Base-by-base conservation (phyloP, 2,113 vertebrate species). In the Vulpes vulpes region DNA sequence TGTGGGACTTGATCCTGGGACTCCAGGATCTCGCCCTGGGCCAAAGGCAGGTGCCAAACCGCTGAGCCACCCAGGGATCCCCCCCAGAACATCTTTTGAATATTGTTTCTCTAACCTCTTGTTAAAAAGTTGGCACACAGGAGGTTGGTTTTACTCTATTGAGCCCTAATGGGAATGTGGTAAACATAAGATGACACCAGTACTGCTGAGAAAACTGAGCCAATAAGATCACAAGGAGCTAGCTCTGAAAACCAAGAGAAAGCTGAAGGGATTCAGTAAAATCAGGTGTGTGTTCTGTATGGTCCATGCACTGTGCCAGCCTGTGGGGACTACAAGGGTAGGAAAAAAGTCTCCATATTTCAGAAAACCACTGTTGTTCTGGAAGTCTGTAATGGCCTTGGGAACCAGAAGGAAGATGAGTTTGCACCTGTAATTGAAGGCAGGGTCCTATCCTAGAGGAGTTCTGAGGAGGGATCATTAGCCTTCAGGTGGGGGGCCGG, bases 341-440 rank as follows among this genome's bases (percentile, higher is more conserved):
- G 35, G 76, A 43, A 16, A 55, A 62, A 35, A 64, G 30, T 30
- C 53, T 91, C 73, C 17, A 11, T 64, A 27, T 93, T 94, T 60
- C 51, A 76, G 85, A 93, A 94, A 84, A 64, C 51, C 30, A 62
- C n/a, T 65, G 43, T 88, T 15, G 78, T 87, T 95, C 53, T 88
- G 22, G 91, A 94, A 74, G 82, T 88, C 23, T 62, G 2, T 71
- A 62, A 43, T 65, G 30, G 76, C 32, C 32, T 60, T 43, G 82
- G 55, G 62, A 59, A 27, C 9, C 87, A 79, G 62, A 91, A 35
- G 5, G 78, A 43, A 96, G 55, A 59, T n/a, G 15, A 85, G 11
- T 90, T 17, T 51, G 27, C 55, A 20, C 43, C 60, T 90, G 5
- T 30, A 86, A 88, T 53, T 83, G 43, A 60, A 88, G 78, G 80